phyloP scores from a whole-genome alignment of 2,888 invertebrate species.

The Nomada lathburiana region DNA sequence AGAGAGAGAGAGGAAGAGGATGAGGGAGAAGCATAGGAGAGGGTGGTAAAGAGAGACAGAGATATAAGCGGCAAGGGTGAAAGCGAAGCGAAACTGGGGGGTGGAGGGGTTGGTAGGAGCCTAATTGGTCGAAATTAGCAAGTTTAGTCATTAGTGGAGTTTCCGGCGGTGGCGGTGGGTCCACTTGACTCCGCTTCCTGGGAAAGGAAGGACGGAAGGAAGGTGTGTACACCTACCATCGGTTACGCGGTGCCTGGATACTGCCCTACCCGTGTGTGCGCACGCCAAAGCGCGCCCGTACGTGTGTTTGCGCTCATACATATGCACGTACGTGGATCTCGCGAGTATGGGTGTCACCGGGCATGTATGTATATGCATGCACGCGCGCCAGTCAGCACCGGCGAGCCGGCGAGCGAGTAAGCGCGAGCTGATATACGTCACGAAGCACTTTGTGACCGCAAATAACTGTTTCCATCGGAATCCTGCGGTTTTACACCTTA shows the following conservation, averaged over 20 bases:
- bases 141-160: conserved; percentile 84
- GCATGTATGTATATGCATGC: conserved; percentile 22
- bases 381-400: conserved; percentile 35
- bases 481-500: conserved; percentile 80
- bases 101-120: conserved; percentile 67
- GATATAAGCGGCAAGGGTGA: conserved; percentile 20
- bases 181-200: conserved; percentile 81
- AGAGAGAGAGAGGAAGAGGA: conserved; percentile 6
- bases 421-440: conserved; percentile 63
- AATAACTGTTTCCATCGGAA: conserved; percentile 81
- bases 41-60: conserved; percentile 11
- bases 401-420: conserved; percentile 45
- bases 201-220: conserved; percentile 78
- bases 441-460: conserved; percentile 76
- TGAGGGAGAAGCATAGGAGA: conserved; percentile 6
- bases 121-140: conserved; percentile 85
- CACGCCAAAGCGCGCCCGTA: neutral
- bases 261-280: neutral
- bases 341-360: conserved; percentile 28
- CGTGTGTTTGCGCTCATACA: conserved; percentile 14
- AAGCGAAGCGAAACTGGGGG: conserved; percentile 41
- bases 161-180: conserved; percentile 80
- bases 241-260: conserved; percentile 61
- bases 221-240: conserved; percentile 70
- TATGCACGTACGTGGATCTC: conserved; percentile 11